phyloP scores from a whole-genome alignment of 2,113 vertebrate species.

The Trematocara marginatum region DNA sequence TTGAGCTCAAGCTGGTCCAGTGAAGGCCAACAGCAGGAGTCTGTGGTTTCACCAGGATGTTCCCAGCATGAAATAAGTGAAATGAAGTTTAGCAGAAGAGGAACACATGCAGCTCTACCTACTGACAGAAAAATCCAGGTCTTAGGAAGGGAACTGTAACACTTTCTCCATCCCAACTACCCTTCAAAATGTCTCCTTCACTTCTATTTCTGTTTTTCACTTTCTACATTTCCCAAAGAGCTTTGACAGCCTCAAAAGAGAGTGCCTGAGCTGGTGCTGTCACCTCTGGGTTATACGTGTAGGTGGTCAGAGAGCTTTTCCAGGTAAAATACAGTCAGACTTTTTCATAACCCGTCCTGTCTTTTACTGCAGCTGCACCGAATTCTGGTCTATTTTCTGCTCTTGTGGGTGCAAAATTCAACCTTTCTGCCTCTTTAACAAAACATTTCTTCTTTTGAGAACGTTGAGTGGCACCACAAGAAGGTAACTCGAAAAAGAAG shows the following conservation, averaged over 20 bases:
- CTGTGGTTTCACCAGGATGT: constrained; percentile 14
- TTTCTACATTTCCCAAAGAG: constrained; percentile 25
- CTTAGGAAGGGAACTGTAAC: background rate
- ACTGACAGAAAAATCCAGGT: background rate
- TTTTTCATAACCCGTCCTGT: background rate
- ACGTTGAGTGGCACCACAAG: background rate
- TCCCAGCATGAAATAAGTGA: background rate
- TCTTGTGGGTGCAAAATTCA: background rate
- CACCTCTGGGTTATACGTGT: constrained; percentile 24
- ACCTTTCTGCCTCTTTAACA: background rate
- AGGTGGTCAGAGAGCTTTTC: constrained; percentile 20
- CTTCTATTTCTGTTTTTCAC: background rate
- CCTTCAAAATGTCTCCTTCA: background rate
- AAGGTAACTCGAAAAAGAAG: background rate
- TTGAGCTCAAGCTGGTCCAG: background rate
- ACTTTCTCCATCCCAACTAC: background rate
- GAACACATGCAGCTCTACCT: background rate
- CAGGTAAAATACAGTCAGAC: background rate
- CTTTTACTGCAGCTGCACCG: constrained; percentile 1
- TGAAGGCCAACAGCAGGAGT: background rate
- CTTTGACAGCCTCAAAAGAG: background rate
- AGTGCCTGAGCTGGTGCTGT: background rate
- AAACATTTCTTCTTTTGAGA: background rate
- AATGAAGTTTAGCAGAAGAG: background rate
- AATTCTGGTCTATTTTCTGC: constrained; percentile 8